Conservation (phyloP, 2,888 invertebrate species). For the Mamestra brassicae region DNA sequence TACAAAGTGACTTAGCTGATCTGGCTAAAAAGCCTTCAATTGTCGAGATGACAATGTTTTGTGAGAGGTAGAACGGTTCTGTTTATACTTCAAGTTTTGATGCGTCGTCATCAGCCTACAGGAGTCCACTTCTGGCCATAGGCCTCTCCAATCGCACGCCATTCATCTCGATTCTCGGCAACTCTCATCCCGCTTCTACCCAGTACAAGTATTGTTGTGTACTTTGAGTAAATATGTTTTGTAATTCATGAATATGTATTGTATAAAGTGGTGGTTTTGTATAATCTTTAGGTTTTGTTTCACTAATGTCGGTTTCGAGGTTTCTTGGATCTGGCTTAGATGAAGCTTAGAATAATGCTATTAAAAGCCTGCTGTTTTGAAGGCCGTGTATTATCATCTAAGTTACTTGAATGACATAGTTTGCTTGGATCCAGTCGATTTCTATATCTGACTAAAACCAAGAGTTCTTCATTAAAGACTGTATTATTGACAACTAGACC, state of each 20-base stretch:
- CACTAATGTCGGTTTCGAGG: not conserved
- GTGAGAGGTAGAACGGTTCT: not conserved
- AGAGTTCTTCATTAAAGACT: not conserved
- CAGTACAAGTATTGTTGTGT: not conserved
- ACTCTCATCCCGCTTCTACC: not conserved
- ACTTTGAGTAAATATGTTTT: not conserved
- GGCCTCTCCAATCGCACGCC: too few relatives aligned
- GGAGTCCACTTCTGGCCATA: too few relatives aligned
- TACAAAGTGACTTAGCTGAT: not conserved
- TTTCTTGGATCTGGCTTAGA: slow-evolving; percentile 9
- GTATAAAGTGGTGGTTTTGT: slow-evolving; percentile 21
- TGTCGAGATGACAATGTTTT: not conserved
- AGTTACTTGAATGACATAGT: not conserved
- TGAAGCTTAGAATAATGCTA: slow-evolving; percentile 4
- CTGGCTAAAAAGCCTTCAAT: not conserved
- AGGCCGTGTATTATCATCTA: not conserved
- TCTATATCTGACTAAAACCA: not conserved
- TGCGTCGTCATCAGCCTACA: not conserved
- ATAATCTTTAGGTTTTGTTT: slow-evolving; percentile 14
- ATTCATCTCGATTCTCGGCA: not conserved
- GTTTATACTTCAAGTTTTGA: not conserved
- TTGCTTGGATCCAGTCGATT: not conserved
- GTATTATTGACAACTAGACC: not conserved
- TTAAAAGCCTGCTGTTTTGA: not conserved
- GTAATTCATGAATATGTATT: slow-evolving; percentile 29